Evolutionary conservation across 2,797 vertebrate species (phyloP).

Genomic region (Pipistrellus kuhlii): DNA sequence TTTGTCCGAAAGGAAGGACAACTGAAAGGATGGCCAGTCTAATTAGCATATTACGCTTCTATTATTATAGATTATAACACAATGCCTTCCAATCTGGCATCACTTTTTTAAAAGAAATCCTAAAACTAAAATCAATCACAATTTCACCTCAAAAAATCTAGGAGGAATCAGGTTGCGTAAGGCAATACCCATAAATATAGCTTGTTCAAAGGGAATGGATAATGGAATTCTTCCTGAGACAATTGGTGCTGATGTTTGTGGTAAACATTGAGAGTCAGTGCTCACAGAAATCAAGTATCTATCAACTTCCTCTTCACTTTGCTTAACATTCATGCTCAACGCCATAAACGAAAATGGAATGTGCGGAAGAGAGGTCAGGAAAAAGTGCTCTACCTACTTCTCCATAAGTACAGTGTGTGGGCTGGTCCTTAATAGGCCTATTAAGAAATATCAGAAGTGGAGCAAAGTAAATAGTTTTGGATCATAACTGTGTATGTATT

Average conservation of each 20-base stretch:
- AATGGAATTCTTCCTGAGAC: constrained; percentile 31
- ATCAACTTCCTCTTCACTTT: constrained; percentile 17
- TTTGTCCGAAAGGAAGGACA: no score
- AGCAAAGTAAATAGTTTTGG: neutral
- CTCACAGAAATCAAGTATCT: constrained; percentile 22
- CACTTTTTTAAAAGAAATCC: neutral
- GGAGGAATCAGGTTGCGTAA: neutral
- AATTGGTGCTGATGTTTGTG: neutral
- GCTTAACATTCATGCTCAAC: neutral
- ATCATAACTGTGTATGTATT: constrained; percentile 48
- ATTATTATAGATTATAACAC: neutral
- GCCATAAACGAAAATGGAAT: constrained; percentile 2
- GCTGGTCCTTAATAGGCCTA: neutral
- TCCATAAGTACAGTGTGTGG: neutral
- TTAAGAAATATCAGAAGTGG: constrained; percentile 31
- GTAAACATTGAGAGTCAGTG: neutral
- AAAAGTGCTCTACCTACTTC: neutral
- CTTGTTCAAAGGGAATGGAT: constrained; percentile 27
- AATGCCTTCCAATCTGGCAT: neutral
- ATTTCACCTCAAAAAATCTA: neutral
- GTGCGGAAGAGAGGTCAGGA: neutral
- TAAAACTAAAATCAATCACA: neutral
- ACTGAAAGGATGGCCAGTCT: no score
- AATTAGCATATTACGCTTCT: no score
- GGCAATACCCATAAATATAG: neutral